Base-by-base conservation (phyloP, 2,888 invertebrate genomes). In the Plebejus melissa region DNA sequence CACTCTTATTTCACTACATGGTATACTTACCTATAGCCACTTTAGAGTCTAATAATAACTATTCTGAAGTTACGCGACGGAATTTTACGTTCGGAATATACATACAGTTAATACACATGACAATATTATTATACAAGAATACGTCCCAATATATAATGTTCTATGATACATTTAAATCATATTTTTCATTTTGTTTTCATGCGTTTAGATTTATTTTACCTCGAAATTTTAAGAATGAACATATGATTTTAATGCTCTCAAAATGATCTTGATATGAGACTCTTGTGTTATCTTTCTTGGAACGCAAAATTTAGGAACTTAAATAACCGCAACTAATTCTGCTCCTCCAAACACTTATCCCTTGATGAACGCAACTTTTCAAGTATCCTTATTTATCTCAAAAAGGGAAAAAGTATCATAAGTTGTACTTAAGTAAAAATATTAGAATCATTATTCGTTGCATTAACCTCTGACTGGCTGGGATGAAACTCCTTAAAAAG, bases 391-490 rank as follows among this genome's bases (percentile, higher is more conserved):
- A 65, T 65, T 65, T 65, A 65, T 65, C 65, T 32, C 65, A 11
- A 65, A 58, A 65, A 65, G 65, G 65, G 32, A 65, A 65, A 65
- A 65, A 65, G 65, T 13, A 11, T 65, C 13, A 13, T 65, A 65
- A 65, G 32, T 65, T 65, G 65, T 32, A 32, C 32, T 65, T 65
- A 65, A 65, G 11, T 65, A 32, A 65, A 65, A 36, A 65, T 65
- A 65, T 65, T 65, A 4, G 32, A 65, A 65, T 65, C 65, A 65
- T 65, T 65, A 65, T 65, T 65, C 65, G 32, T 65, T 65, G 65
- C 65, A 65, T 65, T 65, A 65, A 32, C 65, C 32, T 36, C 36
- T 36, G 65, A 65, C 65, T 32, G 60, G 16, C 32, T 65, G 32
- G 13, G 28, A 60, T 60, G 65, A 13, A 11, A 65, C 65, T 65